A percentile compares a stretch with the other conserved stretches of the same genome.
phyloP scores from a whole-genome alignment of 2,797 vertebrate species.

The Falco concolor region DNA sequence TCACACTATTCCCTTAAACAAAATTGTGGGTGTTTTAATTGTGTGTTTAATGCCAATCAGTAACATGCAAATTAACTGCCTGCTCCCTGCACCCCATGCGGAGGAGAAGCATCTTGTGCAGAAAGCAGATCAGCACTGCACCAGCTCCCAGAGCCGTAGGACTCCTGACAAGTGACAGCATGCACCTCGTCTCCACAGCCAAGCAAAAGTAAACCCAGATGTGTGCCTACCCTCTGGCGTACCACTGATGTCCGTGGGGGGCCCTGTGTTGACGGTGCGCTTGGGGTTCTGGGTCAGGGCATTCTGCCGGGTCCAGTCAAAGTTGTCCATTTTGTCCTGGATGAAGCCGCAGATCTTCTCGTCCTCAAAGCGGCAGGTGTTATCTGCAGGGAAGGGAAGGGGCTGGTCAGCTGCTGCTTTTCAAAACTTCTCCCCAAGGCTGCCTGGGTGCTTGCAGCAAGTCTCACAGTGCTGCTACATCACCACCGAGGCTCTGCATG shows the following conservation, averaged over 20 bases:
- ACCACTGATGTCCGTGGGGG: conserved; percentile 88
- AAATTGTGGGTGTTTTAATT: conserved; percentile 53
- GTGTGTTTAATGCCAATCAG: conserved; percentile 53
- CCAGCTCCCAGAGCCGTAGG: not conserved
- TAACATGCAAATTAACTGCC: conserved; percentile 50
- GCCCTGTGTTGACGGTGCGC: conserved; percentile 90
- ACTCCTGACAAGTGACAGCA: not conserved
- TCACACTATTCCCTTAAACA: conserved; percentile 32
- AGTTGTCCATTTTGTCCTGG: conserved; percentile 89
- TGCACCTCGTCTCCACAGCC: not conserved
- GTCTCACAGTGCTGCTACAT: not conserved
- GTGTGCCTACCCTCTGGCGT: conserved; percentile 83
- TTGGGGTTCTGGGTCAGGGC: conserved; percentile 91
- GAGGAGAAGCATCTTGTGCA: not conserved
- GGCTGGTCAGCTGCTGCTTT: not conserved
- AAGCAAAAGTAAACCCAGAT: not conserved
- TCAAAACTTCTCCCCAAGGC: not conserved
- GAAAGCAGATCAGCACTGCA: conserved; percentile 9
- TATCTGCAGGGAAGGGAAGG: conserved; percentile 52
- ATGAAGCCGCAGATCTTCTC: conserved; percentile 91
- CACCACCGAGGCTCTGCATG: not conserved
- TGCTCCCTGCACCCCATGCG: not conserved
- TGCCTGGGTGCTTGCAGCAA: not conserved
- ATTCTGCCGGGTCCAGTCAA: conserved; percentile 95
- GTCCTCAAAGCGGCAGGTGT: conserved; percentile 91